phyloP scores from a whole-genome alignment of 2,113 vertebrate species.

The Formicarius rufipectus region DNA sequence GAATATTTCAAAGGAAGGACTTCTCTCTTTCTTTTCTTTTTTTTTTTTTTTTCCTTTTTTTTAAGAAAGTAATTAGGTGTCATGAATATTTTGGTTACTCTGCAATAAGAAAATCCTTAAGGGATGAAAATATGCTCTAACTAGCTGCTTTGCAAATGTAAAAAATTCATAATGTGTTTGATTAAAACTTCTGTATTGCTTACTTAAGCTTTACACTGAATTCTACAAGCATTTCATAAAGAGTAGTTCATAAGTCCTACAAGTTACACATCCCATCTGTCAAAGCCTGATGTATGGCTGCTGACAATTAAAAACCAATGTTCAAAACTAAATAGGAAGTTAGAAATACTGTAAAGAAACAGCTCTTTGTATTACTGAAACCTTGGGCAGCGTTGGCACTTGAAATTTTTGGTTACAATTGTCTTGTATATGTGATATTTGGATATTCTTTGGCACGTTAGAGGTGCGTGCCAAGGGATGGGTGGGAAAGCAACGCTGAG shows the following conservation, averaged over 20 bases:
- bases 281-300: background rate
- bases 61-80: background rate
- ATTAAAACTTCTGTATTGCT: conserved; percentile 13
- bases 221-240: background rate
- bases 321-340: background rate
- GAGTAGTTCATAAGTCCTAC: background rate
- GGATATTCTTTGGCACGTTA: background rate
- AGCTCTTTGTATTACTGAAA: background rate
- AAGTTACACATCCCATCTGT: background rate
- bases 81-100: conserved; percentile 14
- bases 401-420: background rate
- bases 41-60: too few species aligned
- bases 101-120: background rate
- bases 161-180: background rate
- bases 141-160: background rate
- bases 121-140: background rate
- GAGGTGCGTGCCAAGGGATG: background rate
- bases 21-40: background rate
- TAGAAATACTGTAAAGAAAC: background rate
- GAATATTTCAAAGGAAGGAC: background rate
- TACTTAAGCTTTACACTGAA: background rate
- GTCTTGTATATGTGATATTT: background rate
- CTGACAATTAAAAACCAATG: background rate
- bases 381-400: background rate
- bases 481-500: background rate